These are phyloP conservation scores for Oryzias curvinotus DNA, from an alignment of 2,113 vertebrate genomes.

Conservation along the genomic window DNA sequence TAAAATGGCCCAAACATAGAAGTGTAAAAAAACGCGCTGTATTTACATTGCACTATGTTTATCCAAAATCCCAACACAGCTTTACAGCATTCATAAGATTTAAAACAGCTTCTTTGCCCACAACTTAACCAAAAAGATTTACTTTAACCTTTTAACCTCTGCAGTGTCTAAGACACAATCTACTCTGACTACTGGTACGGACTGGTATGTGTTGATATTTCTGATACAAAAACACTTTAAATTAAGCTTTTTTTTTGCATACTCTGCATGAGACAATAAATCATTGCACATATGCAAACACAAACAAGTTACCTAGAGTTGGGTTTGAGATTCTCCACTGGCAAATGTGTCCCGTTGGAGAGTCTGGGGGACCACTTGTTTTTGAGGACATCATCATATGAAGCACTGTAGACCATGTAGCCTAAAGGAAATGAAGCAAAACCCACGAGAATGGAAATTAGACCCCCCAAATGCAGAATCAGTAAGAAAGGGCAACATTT, in stretches of 20 bases:
- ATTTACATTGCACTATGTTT: conserved; percentile 37
- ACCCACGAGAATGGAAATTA: neutral
- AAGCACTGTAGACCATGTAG: conserved; percentile 94
- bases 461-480: neutral
- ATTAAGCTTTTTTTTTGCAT: conserved; percentile 18
- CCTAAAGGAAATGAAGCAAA: conserved; percentile 68
- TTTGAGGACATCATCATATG: conserved; percentile 93
- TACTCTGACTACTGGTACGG: conserved; percentile 13
- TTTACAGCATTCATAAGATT: conserved; percentile 28
- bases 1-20: neutral
- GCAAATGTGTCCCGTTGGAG: conserved; percentile 84
- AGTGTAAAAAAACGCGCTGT: conserved; percentile 13
- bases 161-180: conserved; percentile 13
- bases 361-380: conserved; percentile 89
- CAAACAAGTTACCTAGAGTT: conserved; percentile 86
- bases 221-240: conserved; percentile 8
- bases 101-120: conserved; percentile 22
- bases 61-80: conserved; percentile 14
- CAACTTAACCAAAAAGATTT: conserved; percentile 22
- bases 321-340: conserved; percentile 97
- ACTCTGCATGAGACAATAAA: conserved; percentile 7
- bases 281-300: conserved; percentile 1
- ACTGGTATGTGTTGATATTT: conserved; percentile 8
- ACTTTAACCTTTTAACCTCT: conserved; percentile 7
- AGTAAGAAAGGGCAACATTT: neutral